Evolutionary conservation across 1,140 invertebrate genomes (phyloP), one percentile per base, ranked within the genome.

Genomic region (Carcinoscorpius rotundicauda): DNA sequence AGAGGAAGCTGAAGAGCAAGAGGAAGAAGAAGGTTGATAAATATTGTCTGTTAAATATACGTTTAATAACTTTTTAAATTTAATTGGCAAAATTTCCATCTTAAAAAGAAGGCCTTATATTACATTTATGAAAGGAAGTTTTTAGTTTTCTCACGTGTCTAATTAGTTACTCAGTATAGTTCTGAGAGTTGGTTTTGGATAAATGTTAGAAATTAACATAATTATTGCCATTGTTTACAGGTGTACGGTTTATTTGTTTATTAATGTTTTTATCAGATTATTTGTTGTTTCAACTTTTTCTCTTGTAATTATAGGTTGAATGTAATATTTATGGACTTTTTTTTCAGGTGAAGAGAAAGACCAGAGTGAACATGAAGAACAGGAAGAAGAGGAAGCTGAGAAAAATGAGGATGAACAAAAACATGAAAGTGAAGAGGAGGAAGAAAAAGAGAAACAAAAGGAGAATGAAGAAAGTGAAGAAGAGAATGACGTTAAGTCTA

Each of bases 1-100:
- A 64, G 87, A 88, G 57, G 87, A 89, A 63, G 86, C 87, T 64
- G 85, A 80, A 61, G 74, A 76, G 52, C 75, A 76, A 58, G 74
- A 76, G 52, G 75, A 76, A 58, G 71, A 73, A 8, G 69, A 74
- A 50, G 71, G 72, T 51, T 73, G 74, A 51, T 73, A 76, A 50
- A 68, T 72, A 67, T 64, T 60, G 56, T 64, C 29, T 29, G 29
- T 29, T 29, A 29, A 29, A 29, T 29, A 29, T 29, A 29, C 29
- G 0, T 29, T 29, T 29, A 29, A 29, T 1, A 29, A 29, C 29
- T 29, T 2, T 29, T 29, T 1, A 29, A 29, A 29, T 29, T 29
- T 29, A 29, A 29, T 29, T 29, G 29, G 29, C 29, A 29, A 29
- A 29, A 29, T 29, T 29, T 29, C 29, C 29, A 29, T 29, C 29